phyloP scores from a whole-genome alignment of 2,888 invertebrate genomes.

The Rotaria sp. region DNA sequence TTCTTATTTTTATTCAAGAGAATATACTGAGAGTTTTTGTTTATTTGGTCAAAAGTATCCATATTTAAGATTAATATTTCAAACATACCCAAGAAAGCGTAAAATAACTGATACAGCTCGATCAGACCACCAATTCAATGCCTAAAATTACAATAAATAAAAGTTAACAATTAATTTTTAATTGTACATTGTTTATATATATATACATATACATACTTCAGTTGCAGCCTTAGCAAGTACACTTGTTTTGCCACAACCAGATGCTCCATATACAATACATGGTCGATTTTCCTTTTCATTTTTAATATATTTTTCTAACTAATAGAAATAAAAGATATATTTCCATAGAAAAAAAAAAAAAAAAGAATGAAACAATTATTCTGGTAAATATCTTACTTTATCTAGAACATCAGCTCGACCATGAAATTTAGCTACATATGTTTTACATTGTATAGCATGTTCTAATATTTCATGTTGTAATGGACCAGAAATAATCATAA shows the following conservation, averaged over 20 bases:
- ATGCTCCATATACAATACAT: conserved; percentile 32
- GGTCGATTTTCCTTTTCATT: background rate
- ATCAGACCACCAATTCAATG: background rate
- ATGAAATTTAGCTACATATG: conserved; percentile 34
- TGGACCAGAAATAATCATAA: background rate
- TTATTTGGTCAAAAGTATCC: no score
- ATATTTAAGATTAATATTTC: no score
- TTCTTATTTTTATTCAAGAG: no score
- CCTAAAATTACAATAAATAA: conserved; percentile 42
- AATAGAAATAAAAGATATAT: background rate
- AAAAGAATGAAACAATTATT: background rate
- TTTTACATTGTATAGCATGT: conserved; percentile 37
- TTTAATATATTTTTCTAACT: background rate
- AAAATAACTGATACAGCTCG: background rate
- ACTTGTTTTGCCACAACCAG: conserved; percentile 39
- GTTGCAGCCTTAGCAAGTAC: conserved; percentile 30
- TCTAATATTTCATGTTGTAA: conserved; percentile 36
- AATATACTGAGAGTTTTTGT: no score
- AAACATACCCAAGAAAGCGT: conserved; percentile 42
- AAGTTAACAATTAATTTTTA: conserved; percentile 41
- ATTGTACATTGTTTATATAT: background rate
- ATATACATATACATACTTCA: conserved; percentile 28
- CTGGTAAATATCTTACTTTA: background rate
- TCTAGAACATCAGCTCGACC: conserved; percentile 33
- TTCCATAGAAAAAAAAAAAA: background rate